phyloP scores from a whole-genome alignment of 2,888 invertebrate species.

The Fissipunctia ypsillon region DNA sequence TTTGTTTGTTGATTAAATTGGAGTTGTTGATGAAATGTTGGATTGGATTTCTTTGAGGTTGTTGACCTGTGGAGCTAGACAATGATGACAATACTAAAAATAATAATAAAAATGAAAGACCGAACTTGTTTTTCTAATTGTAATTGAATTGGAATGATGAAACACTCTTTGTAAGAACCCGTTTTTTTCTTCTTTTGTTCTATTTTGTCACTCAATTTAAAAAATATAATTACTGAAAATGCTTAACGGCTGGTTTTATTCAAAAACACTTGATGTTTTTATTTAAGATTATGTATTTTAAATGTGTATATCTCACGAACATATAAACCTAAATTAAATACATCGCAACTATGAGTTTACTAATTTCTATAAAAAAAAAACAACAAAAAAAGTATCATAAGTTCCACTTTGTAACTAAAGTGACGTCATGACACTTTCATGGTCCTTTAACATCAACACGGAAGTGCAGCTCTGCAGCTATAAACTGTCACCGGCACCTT shows the following conservation, averaged over 20 bases:
- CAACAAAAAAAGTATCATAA: neutral
- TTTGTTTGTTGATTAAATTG: conserved; percentile 61
- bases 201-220: neutral
- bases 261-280: neutral
- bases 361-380: neutral
- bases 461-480: conserved; percentile 57
- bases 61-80: conserved; percentile 17
- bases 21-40: conserved; percentile 44
- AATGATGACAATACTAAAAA: conserved; percentile 5
- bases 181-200: neutral
- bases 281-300: neutral
- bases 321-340: neutral
- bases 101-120: conserved; percentile 20
- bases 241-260: neutral
- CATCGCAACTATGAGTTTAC: too few relatives aligned
- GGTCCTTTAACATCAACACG: conserved; percentile 53
- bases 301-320: neutral
- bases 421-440: conserved; percentile 54
- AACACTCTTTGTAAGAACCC: neutral
- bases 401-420: conserved; percentile 55
- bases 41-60: conserved; percentile 46
- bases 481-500: conserved; percentile 43
- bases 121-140: conserved; percentile 16
- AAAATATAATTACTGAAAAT: neutral
- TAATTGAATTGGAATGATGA: conserved; percentile 27